Evolutionary conservation across 2,888 invertebrate species (phyloP).

Genomic region (Octodonta nipae): DNA sequence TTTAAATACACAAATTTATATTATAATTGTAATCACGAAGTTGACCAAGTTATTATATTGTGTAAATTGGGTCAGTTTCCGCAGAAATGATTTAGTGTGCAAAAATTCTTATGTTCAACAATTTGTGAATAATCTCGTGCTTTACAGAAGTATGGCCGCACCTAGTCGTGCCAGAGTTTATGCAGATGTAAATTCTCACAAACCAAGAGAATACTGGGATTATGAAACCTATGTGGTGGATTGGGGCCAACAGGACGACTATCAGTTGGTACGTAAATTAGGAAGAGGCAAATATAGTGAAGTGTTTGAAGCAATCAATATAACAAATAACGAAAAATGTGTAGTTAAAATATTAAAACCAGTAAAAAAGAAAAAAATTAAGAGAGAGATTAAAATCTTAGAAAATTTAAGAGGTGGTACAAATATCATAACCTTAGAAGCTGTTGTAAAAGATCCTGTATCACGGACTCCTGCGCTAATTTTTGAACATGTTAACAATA

Average conservation of each 20-base stretch:
- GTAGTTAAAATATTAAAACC: conserved; percentile 99
- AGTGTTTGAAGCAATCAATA: conserved; percentile 98
- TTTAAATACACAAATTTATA: no score
- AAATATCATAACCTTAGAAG: conserved; percentile 95
- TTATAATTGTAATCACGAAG: no score
- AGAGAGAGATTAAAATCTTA: conserved; percentile 99
- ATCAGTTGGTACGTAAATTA: conserved; percentile 94
- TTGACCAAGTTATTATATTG: no score
- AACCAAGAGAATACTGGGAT: conserved; percentile 99
- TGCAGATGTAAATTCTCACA: conserved; percentile 95
- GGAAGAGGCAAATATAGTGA: conserved; percentile 99
- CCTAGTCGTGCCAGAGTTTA: conserved; percentile 95
- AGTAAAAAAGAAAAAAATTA: conserved; percentile 99
- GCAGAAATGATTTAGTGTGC: no score
- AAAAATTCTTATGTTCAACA: conserved; percentile 25
- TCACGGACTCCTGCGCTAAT: conserved; percentile 97
- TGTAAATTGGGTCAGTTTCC: no score
- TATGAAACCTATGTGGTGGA: conserved; percentile 98
- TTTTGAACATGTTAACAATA: conserved; percentile 99
- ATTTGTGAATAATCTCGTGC: conserved; percentile 26
- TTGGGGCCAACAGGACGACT: conserved; percentile 99
- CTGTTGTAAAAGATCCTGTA: conserved; percentile 97
- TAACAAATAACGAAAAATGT: conserved; percentile 96
- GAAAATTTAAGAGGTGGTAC: conserved; percentile 98
- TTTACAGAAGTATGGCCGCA: conserved; percentile 60